A percentile compares a stretch with the other conserved stretches of the same genome.
These are phyloP conservation scores for Zosterops borbonicus DNA, from an alignment of 2,113 vertebrate genomes.

Conservation along the genomic window DNA sequence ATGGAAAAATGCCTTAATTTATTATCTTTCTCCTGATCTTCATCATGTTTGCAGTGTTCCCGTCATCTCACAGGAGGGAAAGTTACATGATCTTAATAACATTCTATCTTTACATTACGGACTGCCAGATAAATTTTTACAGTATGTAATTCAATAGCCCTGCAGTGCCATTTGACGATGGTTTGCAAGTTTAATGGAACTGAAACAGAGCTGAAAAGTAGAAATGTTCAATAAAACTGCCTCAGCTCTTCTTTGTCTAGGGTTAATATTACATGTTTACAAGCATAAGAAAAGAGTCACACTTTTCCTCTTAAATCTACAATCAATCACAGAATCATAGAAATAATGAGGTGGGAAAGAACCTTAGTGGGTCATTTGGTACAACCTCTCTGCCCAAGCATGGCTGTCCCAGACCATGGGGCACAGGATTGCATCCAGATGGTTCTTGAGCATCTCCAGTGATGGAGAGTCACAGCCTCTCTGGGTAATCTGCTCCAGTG, in stretches of 20 bases:
- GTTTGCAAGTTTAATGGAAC: background rate
- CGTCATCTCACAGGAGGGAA: background rate
- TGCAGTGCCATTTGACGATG: background rate
- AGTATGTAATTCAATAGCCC: background rate
- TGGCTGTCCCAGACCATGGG: accelerated
- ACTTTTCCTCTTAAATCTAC: background rate
- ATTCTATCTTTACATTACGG: background rate
- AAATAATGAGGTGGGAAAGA: background rate
- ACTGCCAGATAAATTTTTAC: background rate
- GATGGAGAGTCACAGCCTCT: background rate
- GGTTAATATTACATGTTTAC: background rate
- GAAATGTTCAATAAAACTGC: background rate
- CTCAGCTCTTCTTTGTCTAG: background rate
- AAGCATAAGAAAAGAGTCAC: background rate
- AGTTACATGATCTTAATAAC: background rate
- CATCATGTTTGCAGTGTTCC: background rate
- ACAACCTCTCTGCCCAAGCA: background rate
- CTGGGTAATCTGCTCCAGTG: background rate
- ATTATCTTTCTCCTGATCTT: background rate
- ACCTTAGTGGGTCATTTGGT: too few relatives aligned
- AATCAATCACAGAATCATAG: background rate
- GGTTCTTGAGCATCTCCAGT: background rate
- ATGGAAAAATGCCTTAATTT: background rate
- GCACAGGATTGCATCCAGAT: background rate
- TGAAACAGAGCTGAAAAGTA: background rate